Evolutionary conservation across 2,888 invertebrate genomes (phyloP).

Genomic region (Agrenia bidenticulata): DNA sequence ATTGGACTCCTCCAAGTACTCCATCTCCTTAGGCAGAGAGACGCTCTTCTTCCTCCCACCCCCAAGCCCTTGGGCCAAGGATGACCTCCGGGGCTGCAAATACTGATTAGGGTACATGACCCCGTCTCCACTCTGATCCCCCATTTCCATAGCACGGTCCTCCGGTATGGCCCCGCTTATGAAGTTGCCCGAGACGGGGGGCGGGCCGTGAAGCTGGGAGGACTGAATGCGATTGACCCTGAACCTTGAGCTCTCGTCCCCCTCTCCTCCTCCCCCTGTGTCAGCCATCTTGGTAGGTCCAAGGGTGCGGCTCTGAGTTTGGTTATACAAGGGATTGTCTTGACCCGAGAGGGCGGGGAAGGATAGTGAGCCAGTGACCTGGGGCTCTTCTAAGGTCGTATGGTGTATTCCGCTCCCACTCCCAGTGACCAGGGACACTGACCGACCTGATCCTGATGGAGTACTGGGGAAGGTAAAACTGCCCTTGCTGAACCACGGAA

Average conservation of each 20-base stretch:
- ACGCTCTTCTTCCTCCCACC: slow-evolving; percentile 53
- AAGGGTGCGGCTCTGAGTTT: not conserved
- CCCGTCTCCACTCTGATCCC: not conserved
- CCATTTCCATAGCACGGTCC: slow-evolving; percentile 56
- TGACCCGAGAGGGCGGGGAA: not conserved
- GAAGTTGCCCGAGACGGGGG: slow-evolving; percentile 24
- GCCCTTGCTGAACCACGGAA: slow-evolving; percentile 52
- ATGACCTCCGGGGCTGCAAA: slow-evolving; percentile 28
- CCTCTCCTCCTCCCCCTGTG: slow-evolving; percentile 18
- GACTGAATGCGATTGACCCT: slow-evolving; percentile 51
- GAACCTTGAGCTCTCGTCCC: slow-evolving; percentile 44
- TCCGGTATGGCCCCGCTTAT: slow-evolving; percentile 43
- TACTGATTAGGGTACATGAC: slow-evolving; percentile 14
- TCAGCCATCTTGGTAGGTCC: slow-evolving; percentile 32
- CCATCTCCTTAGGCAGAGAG: slow-evolving; percentile 51
- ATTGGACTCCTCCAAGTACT: slow-evolving; percentile 41
- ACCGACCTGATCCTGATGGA: slow-evolving; percentile 36
- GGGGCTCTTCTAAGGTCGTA: slow-evolving; percentile 24
- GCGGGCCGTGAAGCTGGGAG: slow-evolving; percentile 28
- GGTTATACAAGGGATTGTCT: slow-evolving; percentile 1
- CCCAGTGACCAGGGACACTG: slow-evolving; percentile 35
- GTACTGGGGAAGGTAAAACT: slow-evolving; percentile 52
- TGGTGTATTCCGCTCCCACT: slow-evolving; percentile 32
- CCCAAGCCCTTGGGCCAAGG: slow-evolving; percentile 51
- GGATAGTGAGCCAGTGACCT: not conserved